Evolutionary conservation across 2,888 invertebrate species (phyloP).

Genomic region (Elmis aenea): DNA sequence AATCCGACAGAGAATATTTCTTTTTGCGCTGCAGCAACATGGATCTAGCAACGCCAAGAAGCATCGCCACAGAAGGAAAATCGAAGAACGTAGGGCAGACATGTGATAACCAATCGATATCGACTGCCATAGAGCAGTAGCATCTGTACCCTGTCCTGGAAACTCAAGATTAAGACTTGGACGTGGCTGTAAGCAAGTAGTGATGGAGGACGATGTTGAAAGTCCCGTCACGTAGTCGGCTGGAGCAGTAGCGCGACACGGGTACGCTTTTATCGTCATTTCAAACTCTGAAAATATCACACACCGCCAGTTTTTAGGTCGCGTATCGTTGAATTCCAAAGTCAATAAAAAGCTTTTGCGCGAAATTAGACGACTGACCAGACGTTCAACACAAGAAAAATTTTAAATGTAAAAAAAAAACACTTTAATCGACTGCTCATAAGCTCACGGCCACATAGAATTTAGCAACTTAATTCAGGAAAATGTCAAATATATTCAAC

Average conservation of each 20-base stretch:
- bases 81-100: conserved; percentile 13
- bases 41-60: no score
- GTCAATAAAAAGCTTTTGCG: conserved; percentile 16
- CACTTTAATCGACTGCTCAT: neutral
- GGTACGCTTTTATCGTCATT: conserved; percentile 45
- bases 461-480: no score
- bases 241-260: conserved; percentile 41
- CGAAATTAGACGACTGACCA: conserved; percentile 5
- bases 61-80: no score
- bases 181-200: conserved; percentile 35
- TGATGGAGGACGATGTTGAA: conserved; percentile 30
- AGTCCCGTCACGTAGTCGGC: conserved; percentile 38
- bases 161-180: conserved; percentile 43
- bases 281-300: conserved; percentile 44
- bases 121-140: conserved; percentile 27
- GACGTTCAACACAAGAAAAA: no score
- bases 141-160: conserved; percentile 37
- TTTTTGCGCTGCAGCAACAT: no score
- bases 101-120: conserved; percentile 23
- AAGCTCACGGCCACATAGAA: no score
- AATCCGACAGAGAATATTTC: no score
- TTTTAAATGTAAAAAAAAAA: neutral
- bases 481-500: no score
- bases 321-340: conserved; percentile 30
- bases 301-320: conserved; percentile 41